A percentile compares a stretch with the other conserved stretches of the same genome.
phyloP scores from a whole-genome alignment of 2,888 invertebrate genomes.

The Drosophila bunnanda region DNA sequence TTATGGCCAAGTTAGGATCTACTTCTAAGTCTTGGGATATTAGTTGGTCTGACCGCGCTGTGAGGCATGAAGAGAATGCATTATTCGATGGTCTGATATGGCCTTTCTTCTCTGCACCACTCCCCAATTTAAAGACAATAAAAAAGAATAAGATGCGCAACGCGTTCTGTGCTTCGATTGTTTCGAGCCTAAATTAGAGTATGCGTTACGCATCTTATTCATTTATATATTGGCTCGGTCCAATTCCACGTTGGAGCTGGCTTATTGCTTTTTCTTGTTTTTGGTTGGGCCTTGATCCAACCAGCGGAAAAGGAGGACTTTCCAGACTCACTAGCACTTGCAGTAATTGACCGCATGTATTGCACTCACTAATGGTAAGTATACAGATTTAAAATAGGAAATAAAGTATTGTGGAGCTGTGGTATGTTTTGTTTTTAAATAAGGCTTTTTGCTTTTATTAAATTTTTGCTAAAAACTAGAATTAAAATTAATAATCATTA shows the following conservation, averaged over 20 bases:
- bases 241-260: constrained; percentile 1
- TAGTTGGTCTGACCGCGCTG: constrained; percentile 53
- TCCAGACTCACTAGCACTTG: neutral
- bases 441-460: constrained; percentile 78
- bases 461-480: constrained; percentile 79
- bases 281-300: neutral
- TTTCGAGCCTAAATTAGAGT: no score
- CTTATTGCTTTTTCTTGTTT: neutral
- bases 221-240: neutral
- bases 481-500: constrained; percentile 74
- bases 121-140: neutral
- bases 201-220: neutral
- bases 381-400: constrained; percentile 2
- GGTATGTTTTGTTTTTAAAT: constrained; percentile 63
- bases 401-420: constrained; percentile 25
- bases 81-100: neutral
- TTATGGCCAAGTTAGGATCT: constrained; percentile 13
- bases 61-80: neutral
- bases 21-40: constrained; percentile 2
- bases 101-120: neutral
- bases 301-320: neutral
- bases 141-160: neutral
- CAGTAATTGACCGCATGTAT: constrained; percentile 59
- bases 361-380: constrained; percentile 3
- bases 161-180: neutral